Percentiles rank a stretch among this genome's conserved stretches.
These are phyloP conservation scores for Ypsolopha scabrella DNA, from an alignment of 2,888 invertebrate genomes.

Conservation along the genomic window DNA sequence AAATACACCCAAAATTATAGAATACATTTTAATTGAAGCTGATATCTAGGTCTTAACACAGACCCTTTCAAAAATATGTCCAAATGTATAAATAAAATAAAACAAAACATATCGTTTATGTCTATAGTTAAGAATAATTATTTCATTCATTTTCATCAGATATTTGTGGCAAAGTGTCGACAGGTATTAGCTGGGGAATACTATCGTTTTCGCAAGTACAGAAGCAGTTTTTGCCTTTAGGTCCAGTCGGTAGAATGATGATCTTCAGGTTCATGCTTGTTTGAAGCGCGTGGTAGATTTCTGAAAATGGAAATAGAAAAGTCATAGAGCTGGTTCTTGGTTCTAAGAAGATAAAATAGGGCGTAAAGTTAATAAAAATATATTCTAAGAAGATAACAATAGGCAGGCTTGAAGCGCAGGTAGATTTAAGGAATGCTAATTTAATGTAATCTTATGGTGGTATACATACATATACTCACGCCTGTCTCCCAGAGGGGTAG, in stretches of 20 bases:
- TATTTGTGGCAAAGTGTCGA: background rate
- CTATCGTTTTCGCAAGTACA: conserved; percentile 31
- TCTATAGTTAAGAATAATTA: background rate
- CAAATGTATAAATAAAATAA: background rate
- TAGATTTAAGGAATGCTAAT: too few relatives aligned
- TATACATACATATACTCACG: too few relatives aligned
- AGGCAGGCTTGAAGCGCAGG: too few relatives aligned
- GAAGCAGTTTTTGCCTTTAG: conserved; percentile 31
- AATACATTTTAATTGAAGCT: too few relatives aligned
- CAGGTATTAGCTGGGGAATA: conserved; percentile 18
- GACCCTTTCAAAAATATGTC: too few relatives aligned
- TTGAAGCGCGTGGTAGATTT: conserved; percentile 31
- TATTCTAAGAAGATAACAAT: background rate
- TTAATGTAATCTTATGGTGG: too few relatives aligned
- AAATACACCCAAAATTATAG: too few relatives aligned
- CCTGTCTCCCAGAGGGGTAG: too few relatives aligned
- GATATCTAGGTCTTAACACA: too few relatives aligned
- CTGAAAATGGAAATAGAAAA: conserved; percentile 17
- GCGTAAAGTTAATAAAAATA: background rate
- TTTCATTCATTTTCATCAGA: background rate
- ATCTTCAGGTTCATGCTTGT: conserved; percentile 29
- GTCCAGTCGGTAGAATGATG: conserved; percentile 29
- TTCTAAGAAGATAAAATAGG: background rate
- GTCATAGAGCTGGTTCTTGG: background rate
- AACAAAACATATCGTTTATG: background rate